Base-by-base conservation (phyloP, 2,113 vertebrate species). In the Paraplagusia blochii region DNA sequence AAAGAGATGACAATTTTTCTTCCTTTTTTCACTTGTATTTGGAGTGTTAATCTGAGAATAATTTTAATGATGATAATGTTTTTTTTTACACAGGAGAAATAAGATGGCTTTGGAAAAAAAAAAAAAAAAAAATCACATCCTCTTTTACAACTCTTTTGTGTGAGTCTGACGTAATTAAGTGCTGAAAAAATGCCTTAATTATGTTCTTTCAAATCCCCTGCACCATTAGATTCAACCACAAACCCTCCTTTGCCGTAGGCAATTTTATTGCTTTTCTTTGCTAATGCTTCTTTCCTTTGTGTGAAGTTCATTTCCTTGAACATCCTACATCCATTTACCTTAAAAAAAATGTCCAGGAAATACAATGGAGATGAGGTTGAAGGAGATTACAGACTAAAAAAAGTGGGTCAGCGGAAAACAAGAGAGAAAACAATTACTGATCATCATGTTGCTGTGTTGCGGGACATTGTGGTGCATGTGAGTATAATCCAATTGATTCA, bases 181-280 rank as follows among this genome's bases (percentile, higher is more conserved):
- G 44, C 39, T 48, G 56, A 71, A 68, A 77, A 75, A 84, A 76
- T 48, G 56, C 19, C 56, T 63, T 76, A 76, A 81, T 81, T 80
- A 69, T 57, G 49, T 60, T 65, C 59, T 53, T 53, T 51, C 55
- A 54, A 63, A 66, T 59, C 53, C 45, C 14, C 15, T 15, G 15
- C 13, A 12, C 61, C 51, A 71, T 76, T 76, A 74, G 64, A 66
- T 56, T 43, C 59, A 76, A 68, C 75, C 67, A 69, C 58, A 68
- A 71, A 46, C 42, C 65, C 29, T 40, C 70, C 62, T 58, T 73
- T 73, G 78, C 75, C 70, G 62, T 58, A 5, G 15, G 45, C 66
- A 77, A 77, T 76, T 80, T 66, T 67, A 50, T 35, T 1, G 48
- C 51, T 66, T 29, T 29, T 64, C 56, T 77, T 58, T 65, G 61